These are phyloP conservation scores for Andrena fulva DNA, from an alignment of 2,888 invertebrate genomes.

Conservation along the genomic window DNA sequence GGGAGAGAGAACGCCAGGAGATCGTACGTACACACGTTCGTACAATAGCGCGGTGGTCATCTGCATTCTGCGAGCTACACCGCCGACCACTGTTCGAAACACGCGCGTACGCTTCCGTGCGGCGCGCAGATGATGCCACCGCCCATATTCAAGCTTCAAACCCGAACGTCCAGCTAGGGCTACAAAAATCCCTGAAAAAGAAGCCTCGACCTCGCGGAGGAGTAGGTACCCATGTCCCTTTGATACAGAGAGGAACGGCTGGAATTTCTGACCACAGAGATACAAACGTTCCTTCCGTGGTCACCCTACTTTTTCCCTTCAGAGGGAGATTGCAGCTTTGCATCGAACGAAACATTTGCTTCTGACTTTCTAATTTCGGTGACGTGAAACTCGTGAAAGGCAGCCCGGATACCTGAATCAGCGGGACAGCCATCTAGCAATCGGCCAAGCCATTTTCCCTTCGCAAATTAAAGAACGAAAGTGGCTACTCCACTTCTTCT, in stretches of 20 bases:
- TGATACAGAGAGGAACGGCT: background rate
- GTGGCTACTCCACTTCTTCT: background rate
- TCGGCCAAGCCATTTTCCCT: background rate
- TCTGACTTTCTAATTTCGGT: background rate
- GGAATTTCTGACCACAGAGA: background rate
- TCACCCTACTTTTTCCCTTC: background rate
- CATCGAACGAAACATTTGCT: background rate
- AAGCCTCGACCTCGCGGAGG: background rate
- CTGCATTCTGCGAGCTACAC: constrained; percentile 64
- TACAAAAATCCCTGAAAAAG: background rate
- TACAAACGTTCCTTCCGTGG: background rate
- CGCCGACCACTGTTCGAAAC: constrained; percentile 53
- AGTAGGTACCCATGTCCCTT: background rate
- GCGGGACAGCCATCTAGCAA: background rate
- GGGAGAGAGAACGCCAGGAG: constrained; percentile 22
- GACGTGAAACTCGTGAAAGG: background rate
- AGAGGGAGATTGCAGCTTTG: background rate
- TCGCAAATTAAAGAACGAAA: background rate
- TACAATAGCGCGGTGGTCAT: constrained; percentile 71
- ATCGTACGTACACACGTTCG: constrained; percentile 49
- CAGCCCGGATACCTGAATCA: background rate
- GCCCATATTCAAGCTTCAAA: constrained; percentile 7
- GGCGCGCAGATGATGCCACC: constrained; percentile 16
- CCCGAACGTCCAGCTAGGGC: background rate
- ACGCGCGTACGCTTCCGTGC: constrained; percentile 26